phyloP scores from a whole-genome alignment of 2,888 invertebrate species.

The Sialis fuliginosa region DNA sequence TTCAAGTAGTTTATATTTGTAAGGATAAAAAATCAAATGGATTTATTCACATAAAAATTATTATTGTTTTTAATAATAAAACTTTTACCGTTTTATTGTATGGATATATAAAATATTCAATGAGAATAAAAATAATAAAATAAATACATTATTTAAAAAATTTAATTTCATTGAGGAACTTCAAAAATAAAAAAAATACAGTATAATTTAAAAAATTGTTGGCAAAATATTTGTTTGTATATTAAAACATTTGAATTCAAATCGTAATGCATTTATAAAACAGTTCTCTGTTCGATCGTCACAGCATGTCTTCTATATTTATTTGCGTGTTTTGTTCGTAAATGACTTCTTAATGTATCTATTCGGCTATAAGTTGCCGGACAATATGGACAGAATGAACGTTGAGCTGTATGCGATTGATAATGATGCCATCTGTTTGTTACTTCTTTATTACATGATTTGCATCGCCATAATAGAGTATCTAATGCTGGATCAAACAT shows the following conservation, averaged over 20 bases:
- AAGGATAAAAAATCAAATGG: no score
- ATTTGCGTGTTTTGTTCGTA: conserved; percentile 55
- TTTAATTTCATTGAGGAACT: no score
- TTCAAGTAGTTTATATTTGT: no score
- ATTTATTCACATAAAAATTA: no score
- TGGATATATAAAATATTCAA: no score
- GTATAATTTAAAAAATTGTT: no score
- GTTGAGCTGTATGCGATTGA: conserved; percentile 65
- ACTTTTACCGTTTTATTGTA: no score
- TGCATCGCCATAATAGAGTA: conserved; percentile 62
- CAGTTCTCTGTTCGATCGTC: background rate
- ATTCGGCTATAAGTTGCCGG: conserved; percentile 75
- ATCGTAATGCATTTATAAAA: background rate
- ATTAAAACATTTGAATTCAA: background rate
- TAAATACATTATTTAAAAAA: no score
- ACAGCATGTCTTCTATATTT: background rate
- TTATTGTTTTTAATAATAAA: no score
- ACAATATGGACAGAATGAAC: conserved; percentile 69
- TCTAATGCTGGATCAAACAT: conserved; percentile 49
- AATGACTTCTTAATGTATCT: conserved; percentile 68
- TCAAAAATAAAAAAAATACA: no score
- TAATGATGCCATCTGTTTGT: conserved; percentile 80
- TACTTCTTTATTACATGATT: conserved; percentile 69
- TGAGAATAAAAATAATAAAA: no score
- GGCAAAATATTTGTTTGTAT: no score